Conservation (phyloP, 2,888 invertebrate genomes). For the Papilio gigon region DNA sequence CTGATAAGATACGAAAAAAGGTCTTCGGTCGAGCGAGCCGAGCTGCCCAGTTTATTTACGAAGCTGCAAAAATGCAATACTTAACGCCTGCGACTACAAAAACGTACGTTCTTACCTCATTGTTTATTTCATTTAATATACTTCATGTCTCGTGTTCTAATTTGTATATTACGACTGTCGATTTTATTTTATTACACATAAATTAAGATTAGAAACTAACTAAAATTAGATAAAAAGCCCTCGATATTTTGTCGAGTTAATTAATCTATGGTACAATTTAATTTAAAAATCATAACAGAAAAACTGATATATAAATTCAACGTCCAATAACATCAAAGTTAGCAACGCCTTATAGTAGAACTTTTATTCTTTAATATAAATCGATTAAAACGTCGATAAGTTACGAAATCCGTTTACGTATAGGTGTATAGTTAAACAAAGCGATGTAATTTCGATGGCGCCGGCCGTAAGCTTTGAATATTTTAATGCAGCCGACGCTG, state of each 20-base stretch:
- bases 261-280: constrained; percentile 2
- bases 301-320: not conserved
- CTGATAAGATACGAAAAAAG: constrained; percentile 49
- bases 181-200: not conserved
- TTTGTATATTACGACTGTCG: not conserved
- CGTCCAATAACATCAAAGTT: not conserved
- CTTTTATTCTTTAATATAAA: not conserved
- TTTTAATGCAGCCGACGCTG: constrained; percentile 65
- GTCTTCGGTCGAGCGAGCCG: constrained; percentile 43
- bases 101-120: constrained; percentile 29
- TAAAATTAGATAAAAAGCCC: no score
- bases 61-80: constrained; percentile 48
- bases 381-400: constrained; percentile 8
- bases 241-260: not conserved
- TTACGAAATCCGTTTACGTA: constrained; percentile 21
- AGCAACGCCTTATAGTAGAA: not conserved
- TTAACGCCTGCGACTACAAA: constrained; percentile 43
- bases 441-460: constrained; percentile 55
- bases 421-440: constrained; percentile 37
- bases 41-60: constrained; percentile 47
- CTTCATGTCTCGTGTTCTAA: not conserved
- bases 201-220: no score
- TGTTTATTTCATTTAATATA: not conserved
- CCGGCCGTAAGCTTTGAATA: constrained; percentile 63
- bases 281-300: not conserved